Percentiles rank a stretch among this genome's conserved stretches.
Conservation (phyloP, 2,888 invertebrate species). For the Cartodere bifasciata region DNA sequence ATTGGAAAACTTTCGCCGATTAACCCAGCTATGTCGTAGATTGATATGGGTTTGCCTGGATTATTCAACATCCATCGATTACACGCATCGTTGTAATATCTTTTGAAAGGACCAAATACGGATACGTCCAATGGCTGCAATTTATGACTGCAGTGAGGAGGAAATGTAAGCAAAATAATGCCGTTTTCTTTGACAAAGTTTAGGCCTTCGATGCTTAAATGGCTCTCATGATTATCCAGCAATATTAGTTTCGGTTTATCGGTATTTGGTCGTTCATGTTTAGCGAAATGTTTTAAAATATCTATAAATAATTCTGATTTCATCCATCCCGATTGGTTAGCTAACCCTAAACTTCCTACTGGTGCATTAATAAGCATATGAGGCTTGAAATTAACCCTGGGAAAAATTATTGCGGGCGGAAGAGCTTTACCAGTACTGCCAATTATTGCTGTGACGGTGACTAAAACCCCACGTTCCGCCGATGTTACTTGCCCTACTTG, state of each 20-base stretch:
- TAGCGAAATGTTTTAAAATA: conserved; percentile 23
- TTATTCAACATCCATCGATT: conserved; percentile 12
- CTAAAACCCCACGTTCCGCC: conserved; percentile 28
- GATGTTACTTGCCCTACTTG: conserved; percentile 28
- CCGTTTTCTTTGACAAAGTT: conserved; percentile 12
- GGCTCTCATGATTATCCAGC: conserved; percentile 13
- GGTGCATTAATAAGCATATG: conserved; percentile 27
- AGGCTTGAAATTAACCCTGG: conserved; percentile 23
- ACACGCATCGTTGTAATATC: no score
- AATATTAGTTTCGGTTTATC: conserved; percentile 13
- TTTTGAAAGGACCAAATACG: no score
- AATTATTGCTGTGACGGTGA: conserved; percentile 25
- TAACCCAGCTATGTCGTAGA: conserved; percentile 13
- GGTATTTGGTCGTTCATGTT: conserved; percentile 14
- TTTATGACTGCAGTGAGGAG: conserved; percentile 14
- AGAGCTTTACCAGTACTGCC: conserved; percentile 26
- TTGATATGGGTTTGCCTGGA: conserved; percentile 9
- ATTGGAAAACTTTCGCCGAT: conserved; percentile 4
- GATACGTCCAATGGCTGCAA: no score
- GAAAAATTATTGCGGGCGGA: conserved; percentile 31
- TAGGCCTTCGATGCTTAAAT: conserved; percentile 11
- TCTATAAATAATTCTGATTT: conserved; percentile 20
- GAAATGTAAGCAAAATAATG: conserved; percentile 12
- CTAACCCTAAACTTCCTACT: conserved; percentile 23
- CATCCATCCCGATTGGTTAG: conserved; percentile 27